phyloP scores from a whole-genome alignment of 2,888 invertebrate genomes.

The Eristalinus sepulchralis region DNA sequence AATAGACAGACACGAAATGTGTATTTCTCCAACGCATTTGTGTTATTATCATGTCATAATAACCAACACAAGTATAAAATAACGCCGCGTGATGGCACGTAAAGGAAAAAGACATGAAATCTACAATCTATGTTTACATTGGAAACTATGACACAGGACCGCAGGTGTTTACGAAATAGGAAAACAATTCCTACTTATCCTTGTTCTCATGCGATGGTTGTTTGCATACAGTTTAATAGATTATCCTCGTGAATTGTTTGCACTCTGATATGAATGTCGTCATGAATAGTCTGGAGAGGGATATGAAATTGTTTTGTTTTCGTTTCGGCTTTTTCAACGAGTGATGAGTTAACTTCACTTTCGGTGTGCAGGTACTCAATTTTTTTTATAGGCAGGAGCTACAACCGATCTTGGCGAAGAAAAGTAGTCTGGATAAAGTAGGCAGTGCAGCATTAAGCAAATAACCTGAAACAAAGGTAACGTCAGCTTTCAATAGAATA shows the following conservation, averaged over 20 bases:
- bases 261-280: background rate
- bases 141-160: conserved; percentile 4
- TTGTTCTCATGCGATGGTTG: background rate
- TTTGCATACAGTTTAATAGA: background rate
- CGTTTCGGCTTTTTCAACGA: background rate
- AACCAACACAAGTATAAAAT: background rate
- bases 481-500: too few relatives aligned
- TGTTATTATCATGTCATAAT: conserved; percentile 18
- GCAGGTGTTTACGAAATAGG: conserved; percentile 24
- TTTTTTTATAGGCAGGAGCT: too few relatives aligned
- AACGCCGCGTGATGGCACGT: conserved; percentile 2
- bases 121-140: conserved; percentile 5
- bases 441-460: too few relatives aligned
- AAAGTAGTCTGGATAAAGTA: too few relatives aligned
- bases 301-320: background rate
- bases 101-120: conserved; percentile 10
- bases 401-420: too few relatives aligned
- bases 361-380: too few relatives aligned
- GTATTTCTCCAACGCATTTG: background rate
- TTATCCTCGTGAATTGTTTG: background rate
- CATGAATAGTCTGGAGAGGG: background rate
- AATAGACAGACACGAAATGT: conserved; percentile 21
- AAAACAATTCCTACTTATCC: conserved; percentile 4
- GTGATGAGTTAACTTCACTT: too few relatives aligned
- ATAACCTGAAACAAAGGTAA: too few relatives aligned